Evolutionary conservation across 2,888 invertebrate genomes (phyloP).

Genomic region (Epinotia demarniana): DNA sequence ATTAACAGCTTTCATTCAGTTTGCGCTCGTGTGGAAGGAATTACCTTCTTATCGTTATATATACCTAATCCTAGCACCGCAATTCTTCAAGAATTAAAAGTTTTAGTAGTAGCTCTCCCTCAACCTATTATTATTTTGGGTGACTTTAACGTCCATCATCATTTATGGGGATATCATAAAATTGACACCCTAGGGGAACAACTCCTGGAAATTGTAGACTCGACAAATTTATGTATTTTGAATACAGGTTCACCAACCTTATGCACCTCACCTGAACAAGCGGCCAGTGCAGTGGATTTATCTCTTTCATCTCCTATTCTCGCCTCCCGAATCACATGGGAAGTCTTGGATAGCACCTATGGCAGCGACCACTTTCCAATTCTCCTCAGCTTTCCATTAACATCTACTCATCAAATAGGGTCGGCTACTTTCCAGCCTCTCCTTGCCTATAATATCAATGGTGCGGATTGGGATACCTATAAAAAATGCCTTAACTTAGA

Average conservation of each 20-base stretch:
- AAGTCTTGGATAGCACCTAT: constrained; percentile 3
- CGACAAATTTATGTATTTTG: neutral
- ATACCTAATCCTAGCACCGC: neutral
- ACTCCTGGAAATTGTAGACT: neutral
- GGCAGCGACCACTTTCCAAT: constrained; percentile 9
- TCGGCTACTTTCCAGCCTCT: neutral
- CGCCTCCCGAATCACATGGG: neutral
- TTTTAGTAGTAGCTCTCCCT: neutral
- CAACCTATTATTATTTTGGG: neutral
- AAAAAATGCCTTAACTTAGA: neutral
- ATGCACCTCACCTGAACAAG: neutral
- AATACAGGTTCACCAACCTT: neutral
- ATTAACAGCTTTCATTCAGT: no score
- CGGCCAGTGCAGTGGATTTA: constrained; percentile 13
- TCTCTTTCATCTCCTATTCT: neutral
- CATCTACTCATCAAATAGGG: neutral
- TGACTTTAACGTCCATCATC: constrained; percentile 12
- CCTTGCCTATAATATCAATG: constrained; percentile 2
- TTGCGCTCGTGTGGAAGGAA: no score
- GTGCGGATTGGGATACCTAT: neutral
- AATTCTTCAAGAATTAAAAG: neutral
- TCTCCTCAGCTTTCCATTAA: neutral
- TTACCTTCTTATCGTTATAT: no score
- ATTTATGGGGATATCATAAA: neutral
- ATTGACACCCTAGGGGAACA: neutral